A percentile compares a stretch with the other conserved stretches of the same genome.
These are phyloP conservation scores for Fopius arisanus DNA, from an alignment of 1,140 invertebrate species.

Conservation along the genomic window DNA sequence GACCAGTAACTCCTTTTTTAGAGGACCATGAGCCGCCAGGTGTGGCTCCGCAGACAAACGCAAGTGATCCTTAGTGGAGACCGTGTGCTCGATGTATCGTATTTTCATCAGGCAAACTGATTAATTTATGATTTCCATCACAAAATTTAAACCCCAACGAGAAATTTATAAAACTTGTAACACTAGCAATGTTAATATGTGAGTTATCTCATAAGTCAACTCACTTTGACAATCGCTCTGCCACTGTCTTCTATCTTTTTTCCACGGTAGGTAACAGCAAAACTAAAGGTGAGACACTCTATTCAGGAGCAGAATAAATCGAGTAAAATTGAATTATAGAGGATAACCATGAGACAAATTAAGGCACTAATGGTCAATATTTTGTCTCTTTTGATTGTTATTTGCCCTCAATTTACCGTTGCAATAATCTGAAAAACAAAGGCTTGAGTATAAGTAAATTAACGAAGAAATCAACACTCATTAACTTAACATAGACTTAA, in stretches of 20 bases:
- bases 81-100: not conserved
- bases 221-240: not conserved
- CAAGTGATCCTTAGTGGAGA: not conserved
- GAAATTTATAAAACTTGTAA: constrained; percentile 3
- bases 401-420: not conserved
- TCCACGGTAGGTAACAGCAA: constrained; percentile 14
- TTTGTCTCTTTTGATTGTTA: not conserved
- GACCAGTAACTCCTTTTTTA: constrained; percentile 2
- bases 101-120: not conserved
- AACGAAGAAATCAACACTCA: not conserved
- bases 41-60: not conserved
- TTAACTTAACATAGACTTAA: not conserved
- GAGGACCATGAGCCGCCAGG: not conserved
- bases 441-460: not conserved
- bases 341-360: not conserved
- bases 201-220: not conserved
- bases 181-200: not conserved
- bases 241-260: not conserved
- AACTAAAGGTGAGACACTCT: not conserved
- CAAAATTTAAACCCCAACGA: not conserved
- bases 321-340: not conserved
- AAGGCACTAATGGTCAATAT: not conserved
- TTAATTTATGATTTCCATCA: not conserved
- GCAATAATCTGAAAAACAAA: not conserved
- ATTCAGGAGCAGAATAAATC: not conserved